phyloP scores from a whole-genome alignment of 2,888 invertebrate species.

The Troglohyphantes excavatus region DNA sequence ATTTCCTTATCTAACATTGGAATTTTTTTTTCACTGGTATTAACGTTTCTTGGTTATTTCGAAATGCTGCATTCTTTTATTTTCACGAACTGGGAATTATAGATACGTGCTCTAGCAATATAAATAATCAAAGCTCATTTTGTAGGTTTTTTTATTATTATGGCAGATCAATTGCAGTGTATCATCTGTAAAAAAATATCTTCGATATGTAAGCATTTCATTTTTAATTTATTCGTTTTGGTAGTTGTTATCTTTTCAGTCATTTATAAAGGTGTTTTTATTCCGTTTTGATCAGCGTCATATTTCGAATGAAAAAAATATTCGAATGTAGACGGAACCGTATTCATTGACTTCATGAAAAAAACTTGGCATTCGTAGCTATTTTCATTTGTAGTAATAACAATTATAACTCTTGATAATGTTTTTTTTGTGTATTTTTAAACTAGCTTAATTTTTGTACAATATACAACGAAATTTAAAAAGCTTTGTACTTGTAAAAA shows the following conservation, averaged over 20 bases:
- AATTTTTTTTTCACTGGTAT: constrained; percentile 12
- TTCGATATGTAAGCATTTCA: not conserved
- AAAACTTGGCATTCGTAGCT: no score
- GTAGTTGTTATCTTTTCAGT: not conserved
- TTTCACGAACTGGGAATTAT: constrained; percentile 12
- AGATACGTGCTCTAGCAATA: constrained; percentile 22
- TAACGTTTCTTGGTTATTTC: constrained; percentile 21
- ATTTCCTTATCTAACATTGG: constrained; percentile 43
- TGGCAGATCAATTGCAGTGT: not conserved
- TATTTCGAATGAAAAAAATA: no score
- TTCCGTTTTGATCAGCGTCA: not conserved
- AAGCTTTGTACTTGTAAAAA: no score
- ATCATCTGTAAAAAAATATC: not conserved
- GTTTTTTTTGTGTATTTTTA: no score
- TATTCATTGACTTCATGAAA: no score
- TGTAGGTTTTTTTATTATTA: not conserved
- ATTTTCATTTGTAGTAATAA: no score
- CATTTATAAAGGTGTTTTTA: not conserved
- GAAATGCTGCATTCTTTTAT: not conserved
- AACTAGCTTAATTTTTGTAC: no score
- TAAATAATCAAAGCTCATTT: constrained; percentile 39
- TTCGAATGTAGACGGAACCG: no score
- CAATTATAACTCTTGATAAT: no score
- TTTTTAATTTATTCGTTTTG: constrained; percentile 1
- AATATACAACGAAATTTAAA: no score